These are phyloP conservation scores for Mesembrinibis cayennensis DNA, from an alignment of 2,113 vertebrate species.

Conservation along the genomic window DNA sequence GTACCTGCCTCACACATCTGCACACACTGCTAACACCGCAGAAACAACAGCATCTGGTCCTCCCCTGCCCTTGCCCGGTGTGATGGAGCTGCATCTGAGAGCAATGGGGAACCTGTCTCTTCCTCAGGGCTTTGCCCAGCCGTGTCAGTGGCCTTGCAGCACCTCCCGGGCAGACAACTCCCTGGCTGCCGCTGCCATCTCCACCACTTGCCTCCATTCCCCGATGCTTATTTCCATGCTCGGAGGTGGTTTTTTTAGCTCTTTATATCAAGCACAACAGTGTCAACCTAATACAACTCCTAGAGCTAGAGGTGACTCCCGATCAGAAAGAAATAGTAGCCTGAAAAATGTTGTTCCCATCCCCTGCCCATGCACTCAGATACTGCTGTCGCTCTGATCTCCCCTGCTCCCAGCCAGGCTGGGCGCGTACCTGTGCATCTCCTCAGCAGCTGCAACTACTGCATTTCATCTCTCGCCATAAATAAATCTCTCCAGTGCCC, in stretches of 20 bases:
- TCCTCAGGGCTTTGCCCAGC: background rate
- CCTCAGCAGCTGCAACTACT: background rate
- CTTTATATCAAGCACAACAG: background rate
- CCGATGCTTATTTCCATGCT: background rate
- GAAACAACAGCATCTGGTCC: background rate
- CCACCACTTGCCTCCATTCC: background rate
- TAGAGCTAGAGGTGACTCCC: background rate
- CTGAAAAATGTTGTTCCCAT: background rate
- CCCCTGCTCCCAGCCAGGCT: background rate
- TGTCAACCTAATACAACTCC: background rate
- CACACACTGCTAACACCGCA: too few species aligned
- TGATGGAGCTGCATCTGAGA: background rate
- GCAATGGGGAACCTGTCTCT: accelerated
- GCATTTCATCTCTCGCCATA: background rate
- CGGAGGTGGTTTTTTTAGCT: background rate
- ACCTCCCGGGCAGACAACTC: accelerated
- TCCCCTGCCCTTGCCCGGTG: background rate
- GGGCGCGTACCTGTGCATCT: background rate
- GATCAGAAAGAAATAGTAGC: background rate
- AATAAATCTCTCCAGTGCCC: background rate
- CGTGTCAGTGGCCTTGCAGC: accelerated
- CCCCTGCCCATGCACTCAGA: background rate
- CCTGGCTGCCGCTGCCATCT: background rate
- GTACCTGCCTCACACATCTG: background rate
- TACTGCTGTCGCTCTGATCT: accelerated